Conservation (phyloP, 2,797 vertebrate genomes). For the Gallinago solitaria region DNA sequence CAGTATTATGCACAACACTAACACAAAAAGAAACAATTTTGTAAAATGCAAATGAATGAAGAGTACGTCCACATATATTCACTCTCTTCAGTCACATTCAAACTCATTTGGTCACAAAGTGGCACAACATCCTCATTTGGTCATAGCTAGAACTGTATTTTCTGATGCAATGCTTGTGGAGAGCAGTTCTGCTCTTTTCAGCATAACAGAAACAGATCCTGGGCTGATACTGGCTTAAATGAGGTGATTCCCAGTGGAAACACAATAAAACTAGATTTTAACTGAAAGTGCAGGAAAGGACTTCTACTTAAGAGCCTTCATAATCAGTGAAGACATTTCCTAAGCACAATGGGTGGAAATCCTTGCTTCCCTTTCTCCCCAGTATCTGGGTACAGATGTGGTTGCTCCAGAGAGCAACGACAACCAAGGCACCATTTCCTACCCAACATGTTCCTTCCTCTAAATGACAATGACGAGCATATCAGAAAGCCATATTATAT, state of each 20-base stretch:
- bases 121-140: background rate
- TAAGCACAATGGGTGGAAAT: slow-evolving; percentile 60
- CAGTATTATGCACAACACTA: background rate
- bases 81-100: background rate
- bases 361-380: slow-evolving; percentile 8
- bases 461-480: background rate
- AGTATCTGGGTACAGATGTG: background rate
- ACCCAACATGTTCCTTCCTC: slow-evolving; percentile 10
- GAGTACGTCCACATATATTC: background rate
- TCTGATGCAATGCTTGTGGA: background rate
- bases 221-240: background rate
- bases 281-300: slow-evolving; percentile 42
- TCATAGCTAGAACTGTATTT: background rate
- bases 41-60: background rate
- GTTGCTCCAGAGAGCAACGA: background rate
- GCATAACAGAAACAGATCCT: background rate
- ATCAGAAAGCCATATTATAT: background rate
- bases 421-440: background rate
- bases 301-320: background rate
- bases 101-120: background rate
- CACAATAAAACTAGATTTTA: slow-evolving; percentile 1
- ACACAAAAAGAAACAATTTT: background rate
- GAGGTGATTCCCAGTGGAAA: background rate
- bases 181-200: background rate
- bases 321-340: slow-evolving; percentile 32